Conservation (phyloP, 2,113 vertebrate species). For the Puffinus mauretanicus region DNA sequence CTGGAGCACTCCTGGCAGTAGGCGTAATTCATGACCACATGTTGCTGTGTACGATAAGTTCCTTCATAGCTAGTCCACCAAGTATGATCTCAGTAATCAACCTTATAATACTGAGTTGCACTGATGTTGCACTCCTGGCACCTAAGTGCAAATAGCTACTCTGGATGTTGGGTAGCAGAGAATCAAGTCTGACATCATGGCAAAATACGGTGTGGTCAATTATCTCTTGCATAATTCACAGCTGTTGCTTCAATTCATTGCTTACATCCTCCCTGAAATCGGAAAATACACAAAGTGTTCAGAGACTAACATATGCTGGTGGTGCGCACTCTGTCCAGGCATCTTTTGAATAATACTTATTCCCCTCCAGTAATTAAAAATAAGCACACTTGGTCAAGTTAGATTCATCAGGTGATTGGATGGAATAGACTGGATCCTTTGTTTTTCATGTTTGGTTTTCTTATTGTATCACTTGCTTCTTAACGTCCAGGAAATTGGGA, state of each 20-base stretch:
- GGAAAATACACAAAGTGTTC: neutral
- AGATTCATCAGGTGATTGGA: neutral
- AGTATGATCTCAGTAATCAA: neutral
- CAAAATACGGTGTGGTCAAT: neutral
- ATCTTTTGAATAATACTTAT: neutral
- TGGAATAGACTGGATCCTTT: neutral
- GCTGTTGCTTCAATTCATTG: neutral
- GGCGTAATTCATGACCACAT: accelerated
- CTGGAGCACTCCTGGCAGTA: neutral
- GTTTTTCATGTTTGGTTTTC: neutral
- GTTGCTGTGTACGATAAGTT: neutral
- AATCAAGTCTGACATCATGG: neutral
- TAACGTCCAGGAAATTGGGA: neutral
- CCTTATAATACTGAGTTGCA: neutral
- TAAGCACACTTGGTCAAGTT: neutral
- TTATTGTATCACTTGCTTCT: neutral
- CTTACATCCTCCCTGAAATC: neutral
- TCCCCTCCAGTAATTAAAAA: neutral
- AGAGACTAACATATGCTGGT: neutral
- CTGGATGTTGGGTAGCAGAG: neutral
- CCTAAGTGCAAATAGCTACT: neutral
- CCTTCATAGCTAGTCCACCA: neutral
- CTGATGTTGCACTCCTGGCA: neutral
- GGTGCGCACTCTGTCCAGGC: neutral
- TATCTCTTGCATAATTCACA: neutral